phyloP scores from a whole-genome alignment of 2,113 vertebrate species.

The Zeus faber region DNA sequence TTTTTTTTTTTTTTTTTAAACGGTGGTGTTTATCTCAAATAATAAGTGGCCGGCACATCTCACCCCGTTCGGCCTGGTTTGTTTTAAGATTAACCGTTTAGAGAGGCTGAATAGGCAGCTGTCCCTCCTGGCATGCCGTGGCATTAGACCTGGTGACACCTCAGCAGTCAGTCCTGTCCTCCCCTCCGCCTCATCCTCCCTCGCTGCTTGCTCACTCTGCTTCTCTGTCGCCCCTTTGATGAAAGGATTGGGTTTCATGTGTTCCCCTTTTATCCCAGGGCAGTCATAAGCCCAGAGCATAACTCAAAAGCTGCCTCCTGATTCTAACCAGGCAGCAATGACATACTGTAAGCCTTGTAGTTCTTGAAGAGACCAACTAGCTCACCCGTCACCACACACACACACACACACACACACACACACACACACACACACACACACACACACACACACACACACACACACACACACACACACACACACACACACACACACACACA shows the following conservation, averaged over 20 bases:
- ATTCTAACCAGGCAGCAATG: conserved; percentile 70
- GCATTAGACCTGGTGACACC: conserved; percentile 70
- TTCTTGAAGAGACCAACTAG: conserved; percentile 21
- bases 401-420: conserved; percentile 20
- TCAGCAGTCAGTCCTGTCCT: conserved; percentile 47
- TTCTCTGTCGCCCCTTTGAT: conserved; percentile 72
- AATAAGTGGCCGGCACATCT: too few species aligned
- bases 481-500: neutral
- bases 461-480: neutral
- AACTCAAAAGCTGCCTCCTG: conserved; percentile 70
- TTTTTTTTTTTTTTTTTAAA: too few species aligned
- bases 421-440: conserved; percentile 9
- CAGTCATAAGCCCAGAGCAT: conserved; percentile 68
- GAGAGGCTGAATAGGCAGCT: conserved; percentile 64
- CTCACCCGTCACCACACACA: conserved; percentile 7
- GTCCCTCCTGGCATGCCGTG: conserved; percentile 65
- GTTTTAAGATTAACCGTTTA: conserved; percentile 49
- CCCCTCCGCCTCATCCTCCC: conserved; percentile 7
- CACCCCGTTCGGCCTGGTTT: too few species aligned
- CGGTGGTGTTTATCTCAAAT: too few species aligned
- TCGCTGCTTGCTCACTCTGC: conserved; percentile 35
- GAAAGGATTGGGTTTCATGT: conserved; percentile 75
- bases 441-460: neutral
- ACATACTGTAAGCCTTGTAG: conserved; percentile 68
- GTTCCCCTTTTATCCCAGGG: conserved; percentile 74